These are phyloP conservation scores for Danio tinwini DNA, from an alignment of 2,797 vertebrate genomes.

Conservation along the genomic window DNA sequence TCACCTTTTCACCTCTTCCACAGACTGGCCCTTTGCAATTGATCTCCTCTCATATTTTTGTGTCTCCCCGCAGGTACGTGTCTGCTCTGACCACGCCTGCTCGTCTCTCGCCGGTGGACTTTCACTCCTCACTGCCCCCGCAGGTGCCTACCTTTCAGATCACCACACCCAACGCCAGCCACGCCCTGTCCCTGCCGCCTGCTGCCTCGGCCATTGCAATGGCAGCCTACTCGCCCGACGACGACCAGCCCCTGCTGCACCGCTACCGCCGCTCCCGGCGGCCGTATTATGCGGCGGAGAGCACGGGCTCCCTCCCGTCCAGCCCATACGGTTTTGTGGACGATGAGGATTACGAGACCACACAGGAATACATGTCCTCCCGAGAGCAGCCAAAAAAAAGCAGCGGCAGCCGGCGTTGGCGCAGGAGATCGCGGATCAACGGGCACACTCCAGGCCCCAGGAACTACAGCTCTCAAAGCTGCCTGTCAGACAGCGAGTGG, in stretches of 20 bases:
- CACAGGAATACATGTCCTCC: slow-evolving; percentile 91
- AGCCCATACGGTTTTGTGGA: slow-evolving; percentile 93
- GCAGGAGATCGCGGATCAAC: slow-evolving; percentile 90
- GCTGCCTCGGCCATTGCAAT: slow-evolving; percentile 77
- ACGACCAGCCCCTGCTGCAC: slow-evolving; percentile 90
- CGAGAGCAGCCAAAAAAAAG: slow-evolving; percentile 90
- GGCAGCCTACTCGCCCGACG: slow-evolving; percentile 85
- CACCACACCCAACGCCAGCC: slow-evolving; percentile 92
- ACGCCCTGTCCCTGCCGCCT: slow-evolving; percentile 89
- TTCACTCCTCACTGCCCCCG: slow-evolving; percentile 89
- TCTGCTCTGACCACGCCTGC: slow-evolving; percentile 96
- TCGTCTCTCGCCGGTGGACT: slow-evolving; percentile 94
- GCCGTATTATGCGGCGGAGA: slow-evolving; percentile 88
- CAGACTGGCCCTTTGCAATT: too few relatives aligned
- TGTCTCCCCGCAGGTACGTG: slow-evolving; percentile 85
- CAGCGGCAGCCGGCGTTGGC: slow-evolving; percentile 83
- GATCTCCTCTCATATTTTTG: slow-evolving; percentile 1
- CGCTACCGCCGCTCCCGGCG: slow-evolving; percentile 84
- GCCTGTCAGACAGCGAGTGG: slow-evolving; percentile 88
- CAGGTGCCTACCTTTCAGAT: slow-evolving; percentile 97
- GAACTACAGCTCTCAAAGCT: slow-evolving; percentile 93
- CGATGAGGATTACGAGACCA: slow-evolving; percentile 96
- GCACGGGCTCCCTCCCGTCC: slow-evolving; percentile 92
- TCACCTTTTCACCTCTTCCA: too few relatives aligned
- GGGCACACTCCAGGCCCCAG: slow-evolving; percentile 85